Base-by-base conservation (phyloP, 30 jellyfish, hydroid and myxozoan species). In the Aurelia aurita complex sp. Pacific region DNA sequence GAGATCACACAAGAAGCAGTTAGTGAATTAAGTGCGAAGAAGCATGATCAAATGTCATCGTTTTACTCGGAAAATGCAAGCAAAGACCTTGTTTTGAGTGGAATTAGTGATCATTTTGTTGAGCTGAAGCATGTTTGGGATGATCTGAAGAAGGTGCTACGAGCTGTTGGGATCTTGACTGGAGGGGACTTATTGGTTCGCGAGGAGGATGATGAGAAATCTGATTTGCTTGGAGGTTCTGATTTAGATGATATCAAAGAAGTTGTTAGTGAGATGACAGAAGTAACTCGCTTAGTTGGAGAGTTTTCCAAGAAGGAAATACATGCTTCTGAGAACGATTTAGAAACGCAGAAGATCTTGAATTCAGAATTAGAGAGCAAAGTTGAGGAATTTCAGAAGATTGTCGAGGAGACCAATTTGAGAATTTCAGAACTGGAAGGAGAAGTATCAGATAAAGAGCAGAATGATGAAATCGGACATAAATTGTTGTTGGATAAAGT, bases 401-500 rank as follows among this genome's bases (percentile, higher is more conserved):
- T 62, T 15, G 74, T 80, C 35, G 81, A 79, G 50, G 91, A 85
- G 57, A 73, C 92, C 2, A 86, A 57, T 65, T 57, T 18, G 13
- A 81, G 53, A 67, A 50, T 92, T 16, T 14, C 64, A 18, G 94
- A 68, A 10, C 76, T 73, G 65, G 89, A 87, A 69, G 67, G 74
- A 13, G 96, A 90, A 35, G 68, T 77, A 1, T 17, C 78, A 10
- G 77, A 67, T 14, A 79, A 85, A 33, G 89, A 75, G 7, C 69
- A 76, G 52, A 82, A 64, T 18, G 86, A 73, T 46, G 89, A 77
- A 74, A 77, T 73, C 15, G 88, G 96, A 16, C 89, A 86, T 29
- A 65, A 66, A 67, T 53, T 77, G 59, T 43, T 73, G 50, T 59
- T 64, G 5, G 96, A 87, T 65, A 81, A 76, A 73, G 34, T 82